Evolutionary conservation across 2,113 vertebrate genomes (phyloP).

Genomic region (Oreochromis niloticus): DNA sequence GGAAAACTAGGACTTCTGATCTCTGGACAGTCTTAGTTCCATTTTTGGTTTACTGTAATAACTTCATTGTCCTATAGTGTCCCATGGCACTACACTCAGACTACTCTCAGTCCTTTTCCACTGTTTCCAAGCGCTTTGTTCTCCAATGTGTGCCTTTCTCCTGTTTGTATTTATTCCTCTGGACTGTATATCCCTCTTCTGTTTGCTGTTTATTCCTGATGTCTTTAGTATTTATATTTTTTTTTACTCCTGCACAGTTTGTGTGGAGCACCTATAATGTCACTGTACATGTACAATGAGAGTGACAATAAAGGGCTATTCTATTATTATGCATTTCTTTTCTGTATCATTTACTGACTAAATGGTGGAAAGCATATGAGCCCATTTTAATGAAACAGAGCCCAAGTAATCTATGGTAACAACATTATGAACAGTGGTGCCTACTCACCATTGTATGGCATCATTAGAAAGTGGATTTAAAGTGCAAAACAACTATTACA

Average conservation of each 20-base stretch:
- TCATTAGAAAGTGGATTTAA: neutral
- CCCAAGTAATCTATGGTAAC: neutral
- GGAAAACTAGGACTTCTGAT: neutral
- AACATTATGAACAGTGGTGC: neutral
- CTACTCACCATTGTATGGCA: neutral
- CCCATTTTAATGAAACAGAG: neutral
- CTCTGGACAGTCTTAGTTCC: neutral
- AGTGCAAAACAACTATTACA: neutral
- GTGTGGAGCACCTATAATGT: neutral
- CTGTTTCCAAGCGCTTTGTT: neutral
- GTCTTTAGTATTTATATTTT: neutral
- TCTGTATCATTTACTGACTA: slow-evolving; percentile 11
- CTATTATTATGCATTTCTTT: neutral
- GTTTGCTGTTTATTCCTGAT: neutral
- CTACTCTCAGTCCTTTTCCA: neutral
- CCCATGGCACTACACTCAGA: neutral
- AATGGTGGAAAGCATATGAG: neutral
- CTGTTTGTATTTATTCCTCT: neutral
- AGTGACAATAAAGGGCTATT: neutral
- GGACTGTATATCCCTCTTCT: neutral
- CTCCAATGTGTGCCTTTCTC: too few relatives aligned
- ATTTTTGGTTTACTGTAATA: neutral
- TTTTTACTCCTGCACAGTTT: neutral
- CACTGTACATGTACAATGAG: neutral
- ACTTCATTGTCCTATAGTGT: neutral